phyloP scores from a whole-genome alignment of 2,888 invertebrate species.

The Agrotis puta region DNA sequence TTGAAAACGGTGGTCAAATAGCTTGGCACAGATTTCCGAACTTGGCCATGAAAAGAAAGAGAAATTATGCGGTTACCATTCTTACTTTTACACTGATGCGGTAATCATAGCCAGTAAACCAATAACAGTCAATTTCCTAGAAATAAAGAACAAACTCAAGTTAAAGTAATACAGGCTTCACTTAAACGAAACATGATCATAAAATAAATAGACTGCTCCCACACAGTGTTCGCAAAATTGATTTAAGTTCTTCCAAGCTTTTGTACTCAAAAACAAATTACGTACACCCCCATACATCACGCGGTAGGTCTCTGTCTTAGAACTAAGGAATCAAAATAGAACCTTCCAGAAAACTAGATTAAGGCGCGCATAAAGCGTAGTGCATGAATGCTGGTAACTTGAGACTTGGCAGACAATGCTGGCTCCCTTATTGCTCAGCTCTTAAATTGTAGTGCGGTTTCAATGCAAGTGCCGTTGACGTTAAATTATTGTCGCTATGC shows the following conservation, averaged over 20 bases:
- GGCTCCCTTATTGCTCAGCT: conserved; percentile 89
- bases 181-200: conserved; percentile 21
- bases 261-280: conserved; percentile 54
- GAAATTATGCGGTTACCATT: conserved; percentile 33
- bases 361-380: conserved; percentile 79
- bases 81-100: conserved; percentile 25
- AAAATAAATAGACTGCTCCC: conserved; percentile 41
- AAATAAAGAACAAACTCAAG: conserved; percentile 1
- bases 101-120: not conserved
- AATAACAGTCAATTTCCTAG: not conserved
- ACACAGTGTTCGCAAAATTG: conserved; percentile 46
- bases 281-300: conserved; percentile 65
- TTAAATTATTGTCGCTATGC: conserved; percentile 89
- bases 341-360: conserved; percentile 76
- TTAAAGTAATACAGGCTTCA: conserved; percentile 10
- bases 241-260: conserved; percentile 39
- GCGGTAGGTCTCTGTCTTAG: conserved; percentile 69
- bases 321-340: conserved; percentile 65
- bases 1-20: not conserved
- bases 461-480: conserved; percentile 89
- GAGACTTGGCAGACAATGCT: conserved; percentile 86
- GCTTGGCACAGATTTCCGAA: conserved; percentile 9
- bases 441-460: conserved; percentile 90
- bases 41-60: conserved; percentile 21
- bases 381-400: conserved; percentile 85